These are phyloP conservation scores for Alectoris magna DNA, from an alignment of 2,797 vertebrate genomes.

Conservation along the genomic window DNA sequence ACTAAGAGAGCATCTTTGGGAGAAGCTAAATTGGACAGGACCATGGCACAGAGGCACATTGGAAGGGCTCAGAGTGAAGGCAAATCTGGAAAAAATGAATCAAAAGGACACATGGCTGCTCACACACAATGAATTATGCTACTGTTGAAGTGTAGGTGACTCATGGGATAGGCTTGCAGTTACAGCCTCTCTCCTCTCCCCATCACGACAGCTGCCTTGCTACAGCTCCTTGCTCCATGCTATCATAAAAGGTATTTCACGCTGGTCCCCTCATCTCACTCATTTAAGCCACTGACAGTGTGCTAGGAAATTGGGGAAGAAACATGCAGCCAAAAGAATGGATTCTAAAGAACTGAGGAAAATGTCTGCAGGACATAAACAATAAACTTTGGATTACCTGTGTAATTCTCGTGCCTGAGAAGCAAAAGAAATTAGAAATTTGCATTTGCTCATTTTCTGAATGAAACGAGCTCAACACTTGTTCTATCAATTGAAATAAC, in stretches of 20 bases:
- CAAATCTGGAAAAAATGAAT: background rate
- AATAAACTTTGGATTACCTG: background rate
- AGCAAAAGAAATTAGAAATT: background rate
- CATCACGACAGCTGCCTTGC: accelerated
- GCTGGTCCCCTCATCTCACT: accelerated
- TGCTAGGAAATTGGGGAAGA: background rate
- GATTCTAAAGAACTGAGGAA: background rate
- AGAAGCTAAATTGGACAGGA: background rate
- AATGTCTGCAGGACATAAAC: background rate
- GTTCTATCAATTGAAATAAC: background rate
- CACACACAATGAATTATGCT: background rate
- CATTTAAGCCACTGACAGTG: background rate
- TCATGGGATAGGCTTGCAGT: background rate
- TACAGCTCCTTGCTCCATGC: background rate
- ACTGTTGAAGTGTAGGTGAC: background rate
- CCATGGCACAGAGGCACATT: accelerated
- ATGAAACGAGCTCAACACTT: background rate
- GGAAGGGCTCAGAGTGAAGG: background rate
- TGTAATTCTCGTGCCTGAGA: background rate
- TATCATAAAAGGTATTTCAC: background rate
- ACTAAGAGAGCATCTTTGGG: background rate
- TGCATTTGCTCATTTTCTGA: background rate
- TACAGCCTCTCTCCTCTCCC: background rate
- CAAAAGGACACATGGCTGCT: accelerated
- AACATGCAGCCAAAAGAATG: background rate